A percentile compares a stretch with the other conserved stretches of the same genome.
Evolutionary conservation across 2,113 vertebrate genomes (phyloP).

Genomic region (Suncus etruscus): DNA sequence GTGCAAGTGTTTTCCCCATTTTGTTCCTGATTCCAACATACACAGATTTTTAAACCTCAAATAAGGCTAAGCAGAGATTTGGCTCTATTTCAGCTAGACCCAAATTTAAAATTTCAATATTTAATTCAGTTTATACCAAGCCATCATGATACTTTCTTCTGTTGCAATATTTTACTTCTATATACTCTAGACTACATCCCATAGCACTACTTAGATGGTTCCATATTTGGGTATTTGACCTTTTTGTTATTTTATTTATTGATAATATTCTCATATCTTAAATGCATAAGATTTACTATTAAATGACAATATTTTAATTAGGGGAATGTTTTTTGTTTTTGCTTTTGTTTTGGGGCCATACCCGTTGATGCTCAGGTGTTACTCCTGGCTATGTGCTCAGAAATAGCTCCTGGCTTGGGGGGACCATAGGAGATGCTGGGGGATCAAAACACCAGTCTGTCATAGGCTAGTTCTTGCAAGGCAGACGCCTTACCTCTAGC

Average conservation of each 20-base stretch:
- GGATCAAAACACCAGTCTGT: too few species aligned
- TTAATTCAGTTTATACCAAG: background rate
- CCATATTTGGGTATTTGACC: background rate
- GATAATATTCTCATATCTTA: conserved; percentile 3
- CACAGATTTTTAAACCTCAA: background rate
- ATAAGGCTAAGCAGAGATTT: background rate
- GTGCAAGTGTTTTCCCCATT: too few species aligned
- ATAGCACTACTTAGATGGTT: background rate
- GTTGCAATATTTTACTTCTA: background rate
- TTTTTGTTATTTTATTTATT: background rate
- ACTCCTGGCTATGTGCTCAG: too few species aligned
- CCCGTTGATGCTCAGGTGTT: too few species aligned
- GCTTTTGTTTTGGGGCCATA: too few species aligned
- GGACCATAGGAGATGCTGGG: too few species aligned
- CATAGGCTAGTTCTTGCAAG: too few species aligned
- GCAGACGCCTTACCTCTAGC: too few species aligned
- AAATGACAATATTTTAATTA: conserved; percentile 39
- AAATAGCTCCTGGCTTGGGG: too few species aligned
- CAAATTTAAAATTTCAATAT: background rate
- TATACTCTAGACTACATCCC: background rate
- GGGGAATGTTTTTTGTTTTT: background rate
- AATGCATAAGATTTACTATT: conserved; percentile 13
- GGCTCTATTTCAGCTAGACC: background rate
- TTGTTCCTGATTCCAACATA: too few species aligned
- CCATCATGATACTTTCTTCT: background rate